Base-by-base conservation (phyloP, 2,888 invertebrate genomes). In the Sphinx pinastri region DNA sequence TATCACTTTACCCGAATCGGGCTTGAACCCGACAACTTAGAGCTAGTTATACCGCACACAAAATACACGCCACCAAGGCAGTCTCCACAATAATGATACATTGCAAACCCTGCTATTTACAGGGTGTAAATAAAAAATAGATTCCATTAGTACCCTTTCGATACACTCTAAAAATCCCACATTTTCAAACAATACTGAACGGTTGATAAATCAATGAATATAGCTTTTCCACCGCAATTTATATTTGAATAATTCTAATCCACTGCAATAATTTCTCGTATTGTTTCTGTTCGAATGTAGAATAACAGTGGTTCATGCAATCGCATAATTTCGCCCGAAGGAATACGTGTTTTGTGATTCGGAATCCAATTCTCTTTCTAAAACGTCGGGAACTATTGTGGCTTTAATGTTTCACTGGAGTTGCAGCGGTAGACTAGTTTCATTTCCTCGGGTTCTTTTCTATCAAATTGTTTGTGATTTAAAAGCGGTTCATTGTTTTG, bases 191-290 rank as follows among this genome's bases (percentile, higher is more conserved):
- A 38, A 38, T 38, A 38, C 63, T 49, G 63, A 63, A 63, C 19
- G 63, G 63, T 49, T 49, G 49, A 63, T 63, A 63, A 63, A 63
- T 63, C 60, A 63, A 47, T 45, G 59, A 45, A 60, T 54, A 60
- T 19, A 47, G 16, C 63, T 49, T 63, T 49, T 45, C 19, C 68
- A 45, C 16, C 12, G 38, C 45, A 68, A 57, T 68, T 57, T 57
- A 57, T 55, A 38, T 68, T 68, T 47, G 68, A 68, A 68, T 68
- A 57, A 68, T 68, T 68, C 68, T 68, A 68, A 68, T 57, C 14
- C 57, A 13, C 19, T 6, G 68, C 57, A 68, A 68, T 68, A 68
- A 68, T 68, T 68, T 60, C 45, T 47, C 68, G 68, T 57, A 68
- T 68, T 68, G 68, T 57, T 68, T 47, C 63, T 68, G 68, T 57